phyloP scores from a whole-genome alignment of 2,797 vertebrate genomes.

The Synaphobranchus kaupii region DNA sequence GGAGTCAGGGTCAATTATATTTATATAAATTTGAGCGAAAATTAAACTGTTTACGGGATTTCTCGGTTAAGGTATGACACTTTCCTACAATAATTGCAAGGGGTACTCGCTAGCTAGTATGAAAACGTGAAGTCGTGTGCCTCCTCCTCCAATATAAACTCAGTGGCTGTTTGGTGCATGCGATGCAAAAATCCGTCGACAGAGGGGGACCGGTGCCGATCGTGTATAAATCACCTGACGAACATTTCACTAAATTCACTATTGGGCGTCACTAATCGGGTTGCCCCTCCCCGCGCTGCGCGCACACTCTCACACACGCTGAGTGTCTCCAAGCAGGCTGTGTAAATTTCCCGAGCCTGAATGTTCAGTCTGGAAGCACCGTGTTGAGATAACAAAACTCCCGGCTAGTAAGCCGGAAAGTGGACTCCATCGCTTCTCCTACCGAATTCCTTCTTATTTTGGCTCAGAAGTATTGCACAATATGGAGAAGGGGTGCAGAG shows the following conservation, averaged over 20 bases:
- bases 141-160: not conserved
- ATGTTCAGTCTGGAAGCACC: not conserved
- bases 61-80: not conserved
- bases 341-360: not conserved
- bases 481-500: not conserved
- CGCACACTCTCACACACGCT: not conserved
- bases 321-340: not conserved
- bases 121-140: no score
- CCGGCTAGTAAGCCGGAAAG: not conserved
- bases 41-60: not conserved
- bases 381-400: not conserved
- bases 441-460: not conserved
- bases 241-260: constrained; percentile 35
- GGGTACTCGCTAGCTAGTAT: not conserved
- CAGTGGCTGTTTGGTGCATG: constrained; percentile 25
- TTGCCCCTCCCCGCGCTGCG: constrained; percentile 19
- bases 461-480: not conserved
- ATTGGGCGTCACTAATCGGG: constrained; percentile 16
- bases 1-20: no score
- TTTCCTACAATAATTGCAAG: not conserved
- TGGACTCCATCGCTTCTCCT: not conserved
- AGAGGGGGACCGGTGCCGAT: constrained; percentile 38
- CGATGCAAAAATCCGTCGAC: constrained; percentile 40
- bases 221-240: constrained; percentile 39
- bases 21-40: no score